Evolutionary conservation across 2,113 vertebrate species (phyloP).

Genomic region (Strigops habroptila): DNA sequence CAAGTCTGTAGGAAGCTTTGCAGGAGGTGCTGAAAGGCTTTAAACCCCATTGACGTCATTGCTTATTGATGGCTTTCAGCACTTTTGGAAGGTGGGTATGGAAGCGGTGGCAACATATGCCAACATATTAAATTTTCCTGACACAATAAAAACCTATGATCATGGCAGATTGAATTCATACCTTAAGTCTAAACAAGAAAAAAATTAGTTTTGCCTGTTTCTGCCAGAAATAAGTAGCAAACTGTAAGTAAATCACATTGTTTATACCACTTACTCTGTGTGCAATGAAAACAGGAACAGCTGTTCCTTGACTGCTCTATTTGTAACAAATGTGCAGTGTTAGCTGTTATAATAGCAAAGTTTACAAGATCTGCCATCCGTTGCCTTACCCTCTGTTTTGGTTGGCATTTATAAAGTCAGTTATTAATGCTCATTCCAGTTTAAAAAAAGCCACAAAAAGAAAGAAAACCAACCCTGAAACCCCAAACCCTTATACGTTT

Average conservation of each 20-base stretch:
- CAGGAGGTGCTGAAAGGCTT: background rate
- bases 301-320: conserved; percentile 17
- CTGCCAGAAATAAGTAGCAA: conserved; percentile 50
- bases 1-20: background rate
- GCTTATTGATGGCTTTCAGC: background rate
- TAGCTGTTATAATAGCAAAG: background rate
- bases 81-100: background rate
- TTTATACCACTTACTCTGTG: background rate
- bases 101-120: background rate
- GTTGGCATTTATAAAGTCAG: background rate
- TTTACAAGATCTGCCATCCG: background rate
- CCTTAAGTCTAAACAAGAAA: conserved; percentile 18
- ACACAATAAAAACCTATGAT: conserved; percentile 44
- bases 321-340: background rate
- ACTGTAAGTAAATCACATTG: conserved; percentile 34
- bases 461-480: background rate
- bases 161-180: conserved; percentile 40
- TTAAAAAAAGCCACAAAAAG: background rate
- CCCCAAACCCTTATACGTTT: background rate
- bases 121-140: conserved; percentile 17
- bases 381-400: background rate
- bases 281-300: conserved; percentile 38
- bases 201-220: conserved; percentile 43
- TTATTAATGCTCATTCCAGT: background rate
- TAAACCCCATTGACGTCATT: background rate